Conservation (phyloP, 2,888 invertebrate species). For the Romanomermis culicivorax region DNA sequence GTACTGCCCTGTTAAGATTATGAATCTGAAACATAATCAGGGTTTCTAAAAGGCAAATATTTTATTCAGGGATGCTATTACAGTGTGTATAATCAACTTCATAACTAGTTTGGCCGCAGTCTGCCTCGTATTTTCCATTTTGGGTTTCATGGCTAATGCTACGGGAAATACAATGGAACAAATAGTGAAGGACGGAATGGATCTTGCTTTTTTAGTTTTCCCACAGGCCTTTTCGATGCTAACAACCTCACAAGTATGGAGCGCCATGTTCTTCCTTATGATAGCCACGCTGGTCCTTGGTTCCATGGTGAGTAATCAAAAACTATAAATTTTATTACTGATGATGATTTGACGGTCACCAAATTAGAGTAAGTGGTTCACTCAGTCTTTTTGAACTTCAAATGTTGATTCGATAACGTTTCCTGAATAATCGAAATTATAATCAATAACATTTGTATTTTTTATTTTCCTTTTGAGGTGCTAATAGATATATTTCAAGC, state of each 20-base stretch:
- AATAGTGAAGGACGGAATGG: conserved; percentile 29
- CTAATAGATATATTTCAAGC: no score
- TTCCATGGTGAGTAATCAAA: conserved; percentile 9
- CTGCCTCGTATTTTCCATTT: conserved; percentile 13
- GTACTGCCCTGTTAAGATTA: no score
- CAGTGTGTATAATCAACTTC: conserved; percentile 8
- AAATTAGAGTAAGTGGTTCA: neutral
- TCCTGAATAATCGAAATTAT: no score
- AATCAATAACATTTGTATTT: neutral
- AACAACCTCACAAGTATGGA: conserved; percentile 29
- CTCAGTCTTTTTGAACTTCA: no score
- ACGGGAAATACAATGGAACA: conserved; percentile 14
- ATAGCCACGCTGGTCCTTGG: conserved; percentile 26
- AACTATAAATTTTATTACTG: neutral
- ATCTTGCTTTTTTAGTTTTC: conserved; percentile 30
- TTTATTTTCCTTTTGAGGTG: no score
- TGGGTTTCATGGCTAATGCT: conserved; percentile 12
- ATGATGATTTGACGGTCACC: no score
- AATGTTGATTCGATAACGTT: no score
- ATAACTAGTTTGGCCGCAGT: conserved; percentile 11
- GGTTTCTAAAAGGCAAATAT: no score
- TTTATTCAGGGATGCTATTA: conserved; percentile 9
- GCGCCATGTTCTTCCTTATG: conserved; percentile 28
- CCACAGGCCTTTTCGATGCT: conserved; percentile 30
- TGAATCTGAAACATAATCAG: no score